Evolutionary conservation across 2,888 invertebrate genomes (phyloP).

Genomic region (Siphonodentalium dalli): DNA sequence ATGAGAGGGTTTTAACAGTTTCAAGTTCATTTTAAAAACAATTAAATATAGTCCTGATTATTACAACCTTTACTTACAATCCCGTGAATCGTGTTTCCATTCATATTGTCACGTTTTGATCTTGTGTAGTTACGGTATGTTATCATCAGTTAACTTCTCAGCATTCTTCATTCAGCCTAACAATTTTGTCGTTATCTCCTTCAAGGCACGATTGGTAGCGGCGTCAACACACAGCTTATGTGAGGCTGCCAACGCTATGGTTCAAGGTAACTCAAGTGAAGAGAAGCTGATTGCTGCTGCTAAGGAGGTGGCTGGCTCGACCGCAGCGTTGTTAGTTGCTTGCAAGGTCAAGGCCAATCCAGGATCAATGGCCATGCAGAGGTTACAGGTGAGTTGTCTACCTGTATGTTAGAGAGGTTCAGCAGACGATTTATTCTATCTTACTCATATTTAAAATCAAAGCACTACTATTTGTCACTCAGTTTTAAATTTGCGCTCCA

Average conservation of each 20-base stretch:
- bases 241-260: conserved; percentile 96
- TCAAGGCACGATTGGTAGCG: conserved; percentile 85
- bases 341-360: conserved; percentile 99
- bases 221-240: conserved; percentile 97
- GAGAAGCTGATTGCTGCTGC: conserved; percentile 96
- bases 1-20: too few relatives aligned
- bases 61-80: background rate
- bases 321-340: conserved; percentile 95
- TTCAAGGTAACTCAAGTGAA: conserved; percentile 77
- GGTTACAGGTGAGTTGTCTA: conserved; percentile 71
- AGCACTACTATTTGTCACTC: too few relatives aligned
- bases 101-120: too few relatives aligned
- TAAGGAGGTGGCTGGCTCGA: conserved; percentile 88
- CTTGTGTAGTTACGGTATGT: too few relatives aligned
- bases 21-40: background rate
- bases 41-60: background rate
- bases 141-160: too few relatives aligned
- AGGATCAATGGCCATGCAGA: conserved; percentile 89
- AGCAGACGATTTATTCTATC: too few relatives aligned
- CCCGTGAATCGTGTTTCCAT: background rate
- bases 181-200: too few relatives aligned
- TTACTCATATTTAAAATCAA: too few relatives aligned
- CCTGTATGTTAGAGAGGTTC: too few relatives aligned
- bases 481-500: too few relatives aligned
- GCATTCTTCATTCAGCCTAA: too few relatives aligned